Evolutionary conservation across 2,113 vertebrate genomes (phyloP), one percentile per base, ranked within the genome.

Genomic region (Bungarus multicinctus): DNA sequence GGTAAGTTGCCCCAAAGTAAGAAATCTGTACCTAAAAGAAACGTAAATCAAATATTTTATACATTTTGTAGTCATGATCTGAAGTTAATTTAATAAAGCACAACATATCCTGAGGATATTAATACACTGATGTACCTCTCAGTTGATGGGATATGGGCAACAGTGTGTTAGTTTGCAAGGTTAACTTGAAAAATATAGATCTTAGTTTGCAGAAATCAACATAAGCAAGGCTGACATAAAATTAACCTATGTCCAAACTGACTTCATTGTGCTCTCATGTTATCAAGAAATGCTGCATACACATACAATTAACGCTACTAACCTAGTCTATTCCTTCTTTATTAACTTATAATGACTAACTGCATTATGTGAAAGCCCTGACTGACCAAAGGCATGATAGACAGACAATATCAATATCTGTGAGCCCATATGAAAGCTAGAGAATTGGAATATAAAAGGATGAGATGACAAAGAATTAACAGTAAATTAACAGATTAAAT

Each of bases 1-100:
- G 99, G 98, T 94, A 99, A 98, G 93, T 99, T 98, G 92, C 99
- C 99, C 99, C 99, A 99, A 85, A 99, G 98, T 94, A 99, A 97
- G 9, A 98, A 96, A 92, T 99, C 98, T 95, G 98, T 97, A 96
- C 99, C 99, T 99, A 55, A 57, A 97, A 94, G 54, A 95, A 94
- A 95, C 88, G 4, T 89, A 81, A 94, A 57, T 92, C 30, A 39
- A 74, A 89, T 95, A 69, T 95, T 95, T 91, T 93, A 91, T 85
- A 88, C 30, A 4, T 18, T 88, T 43, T 10, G 8, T 85, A 69
- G 89, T 47, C 85, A 94, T 69, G 22, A 96, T 89, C 22, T 45
- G 47, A 3, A 85, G 87, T 52, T 91, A 93, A 91, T 11, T 47
- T 60, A 57, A 85, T 34, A 89, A 85, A 52, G 52, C 47, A 58